phyloP scores from a whole-genome alignment of 2,888 invertebrate genomes.

The Ormyrus labotus region DNA sequence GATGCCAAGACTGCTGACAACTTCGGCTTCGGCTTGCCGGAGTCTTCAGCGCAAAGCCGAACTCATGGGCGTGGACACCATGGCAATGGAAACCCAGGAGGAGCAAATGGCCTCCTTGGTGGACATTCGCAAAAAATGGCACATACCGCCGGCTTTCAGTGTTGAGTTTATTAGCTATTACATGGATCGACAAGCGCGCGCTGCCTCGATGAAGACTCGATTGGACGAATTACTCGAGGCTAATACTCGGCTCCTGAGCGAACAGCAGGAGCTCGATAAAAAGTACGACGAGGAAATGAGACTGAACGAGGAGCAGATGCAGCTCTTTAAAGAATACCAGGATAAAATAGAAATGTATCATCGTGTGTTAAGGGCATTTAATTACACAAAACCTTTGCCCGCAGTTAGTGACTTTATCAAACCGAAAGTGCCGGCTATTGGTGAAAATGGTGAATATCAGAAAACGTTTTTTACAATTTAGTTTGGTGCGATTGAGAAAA shows the following conservation, averaged over 20 bases:
- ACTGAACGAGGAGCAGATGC: conserved; percentile 81
- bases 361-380: conserved; percentile 70
- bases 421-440: conserved; percentile 59
- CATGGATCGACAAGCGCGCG: conserved; percentile 89
- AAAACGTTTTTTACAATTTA: no score
- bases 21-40: conserved; percentile 92
- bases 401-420: conserved; percentile 68
- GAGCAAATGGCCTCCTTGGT: conserved; percentile 87
- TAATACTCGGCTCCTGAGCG: conserved; percentile 85
- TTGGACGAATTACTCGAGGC: conserved; percentile 85
- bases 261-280: conserved; percentile 85
- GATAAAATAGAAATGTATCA: conserved; percentile 76
- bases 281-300: conserved; percentile 88
- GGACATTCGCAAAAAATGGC: conserved; percentile 95
- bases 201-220: conserved; percentile 86
- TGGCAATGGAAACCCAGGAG: conserved; percentile 88
- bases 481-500: no score
- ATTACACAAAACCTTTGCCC: conserved; percentile 68
- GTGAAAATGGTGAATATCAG: no score
- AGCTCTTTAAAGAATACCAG: conserved; percentile 79
- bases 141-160: conserved; percentile 94
- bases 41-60: conserved; percentile 90
- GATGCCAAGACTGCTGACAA: conserved; percentile 92
- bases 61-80: conserved; percentile 92
- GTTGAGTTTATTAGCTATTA: conserved; percentile 97